Evolutionary conservation across 2,113 vertebrate species (phyloP), one percentile per base, ranked within the genome.

Genomic region (Abramis brama): DNA sequence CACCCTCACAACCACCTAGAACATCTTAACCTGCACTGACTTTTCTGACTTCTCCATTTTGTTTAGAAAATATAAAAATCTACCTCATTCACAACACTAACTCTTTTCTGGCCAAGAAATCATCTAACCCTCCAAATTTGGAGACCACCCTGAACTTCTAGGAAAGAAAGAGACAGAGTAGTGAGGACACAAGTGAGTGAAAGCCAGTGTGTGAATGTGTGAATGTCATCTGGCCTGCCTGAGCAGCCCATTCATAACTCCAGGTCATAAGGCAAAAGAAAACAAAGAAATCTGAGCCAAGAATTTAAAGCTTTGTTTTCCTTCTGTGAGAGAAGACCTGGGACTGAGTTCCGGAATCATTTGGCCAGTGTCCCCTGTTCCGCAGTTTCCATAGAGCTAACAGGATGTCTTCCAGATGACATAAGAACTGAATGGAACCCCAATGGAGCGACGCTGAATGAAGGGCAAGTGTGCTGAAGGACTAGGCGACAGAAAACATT

Each of bases 401-500:
- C 59, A 57, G 83, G 79, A 87, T 82, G 59, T 79, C 62, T 83
- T 85, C 83, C 81, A 66, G 83, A 80, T 82, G 59, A 64, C 78
- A 80, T 47, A 47, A 59, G 36, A 71, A 86, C 33, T 6, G 9
- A 81, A 68, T 62, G 30, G 21, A 66, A 57, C 19, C 23, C 33
- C 47, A 59, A 5, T 80, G 62, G 80, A 82, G 79, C 2, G 17
- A 50, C 21, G 4, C 43, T 30, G 45, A 64, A 80, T 21, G 39
- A 80, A 80, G 64, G n/a, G 76, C 36, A 8, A 25, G 30, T 3
- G 70, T 73, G 57, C 27, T 68, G 25, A 30, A 68, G 45, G 62
- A 70, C 43, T 23, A 10, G 43, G 79, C 19, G 21, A 55, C n/a
- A 36, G 36, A 50, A 33, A 70, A 70, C 23, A 80, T 27, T 80